Evolutionary conservation across 2,888 invertebrate genomes (phyloP), one percentile per base, ranked within the genome.

Genomic region (Salpingus planirostris): DNA sequence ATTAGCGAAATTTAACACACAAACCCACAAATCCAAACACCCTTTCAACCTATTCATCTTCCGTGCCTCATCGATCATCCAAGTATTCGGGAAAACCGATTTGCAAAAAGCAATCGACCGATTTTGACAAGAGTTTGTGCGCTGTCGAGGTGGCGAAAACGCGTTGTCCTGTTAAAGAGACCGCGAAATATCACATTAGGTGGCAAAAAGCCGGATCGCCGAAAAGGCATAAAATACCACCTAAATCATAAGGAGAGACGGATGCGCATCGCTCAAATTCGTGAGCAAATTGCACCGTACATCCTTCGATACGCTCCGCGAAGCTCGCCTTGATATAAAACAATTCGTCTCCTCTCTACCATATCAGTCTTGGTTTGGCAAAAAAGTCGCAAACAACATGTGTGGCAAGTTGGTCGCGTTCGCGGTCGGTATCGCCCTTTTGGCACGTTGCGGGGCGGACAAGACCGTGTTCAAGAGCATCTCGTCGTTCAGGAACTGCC

Each of bases 401-500:
- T n/a, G n/a, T n/a, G n/a, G n/a, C n/a, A n/a, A n/a, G n/a, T n/a
- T n/a, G n/a, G n/a, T n/a, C n/a, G n/a, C n/a, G n/a, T n/a, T 34
- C 8, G 27, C 34, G 13, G 13, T 26, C 14, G 23, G 8, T 8
- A 10, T 23, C 11, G 18, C 18, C 18, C 18, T 24, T 4, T 13
- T 29, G n/a, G 7, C 21, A 10, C 13, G 10, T 4, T 18, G 15
- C 15, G 24, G 12, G 6, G 21, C 12, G 12, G 35, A 37, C 22
- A 23, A 13, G 11, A 25, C 21, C 13, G 29, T 27, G 6, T 28
- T 44, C 31, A 47, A 44, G 36, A 43, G 42, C 5, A 29, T 54
- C 2, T 28, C 40, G 15, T 27, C 42, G 6, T 47, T 55, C 27
- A 50, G 55, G 28, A 55, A 63, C 39, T 67, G 67, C 40, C 46